phyloP scores from a whole-genome alignment of 2,888 invertebrate genomes.

The Automeris io region DNA sequence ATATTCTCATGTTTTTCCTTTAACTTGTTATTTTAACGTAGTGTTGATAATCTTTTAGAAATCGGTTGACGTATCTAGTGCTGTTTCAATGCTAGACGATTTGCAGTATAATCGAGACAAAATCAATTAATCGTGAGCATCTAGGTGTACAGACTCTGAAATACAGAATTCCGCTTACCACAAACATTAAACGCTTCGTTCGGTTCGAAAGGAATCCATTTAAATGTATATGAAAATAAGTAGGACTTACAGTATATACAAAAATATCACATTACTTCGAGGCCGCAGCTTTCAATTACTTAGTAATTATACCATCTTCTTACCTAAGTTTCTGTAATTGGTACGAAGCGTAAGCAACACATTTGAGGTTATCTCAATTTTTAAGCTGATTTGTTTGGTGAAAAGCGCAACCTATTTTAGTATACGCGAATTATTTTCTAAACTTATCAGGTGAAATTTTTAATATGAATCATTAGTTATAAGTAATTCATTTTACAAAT shows the following conservation, averaged over 20 bases:
- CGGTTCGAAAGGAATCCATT: slow-evolving; percentile 70
- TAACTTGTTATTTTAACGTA: too few relatives aligned
- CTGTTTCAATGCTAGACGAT: too few relatives aligned
- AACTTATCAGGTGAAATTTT: too few relatives aligned
- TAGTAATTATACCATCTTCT: slow-evolving; percentile 68
- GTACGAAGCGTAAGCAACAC: slow-evolving; percentile 57
- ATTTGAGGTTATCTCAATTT: neutral
- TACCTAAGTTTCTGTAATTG: slow-evolving; percentile 60
- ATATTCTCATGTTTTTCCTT: too few relatives aligned
- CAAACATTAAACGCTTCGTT: slow-evolving; percentile 58
- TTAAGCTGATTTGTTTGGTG: slow-evolving; percentile 1
- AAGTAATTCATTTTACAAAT: slow-evolving; percentile 14
- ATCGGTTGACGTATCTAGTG: too few relatives aligned
- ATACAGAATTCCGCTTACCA: slow-evolving; percentile 39
- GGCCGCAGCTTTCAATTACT: slow-evolving; percentile 76
- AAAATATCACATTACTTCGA: slow-evolving; percentile 78
- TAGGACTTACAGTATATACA: slow-evolving; percentile 77
- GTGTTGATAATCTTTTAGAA: too few relatives aligned
- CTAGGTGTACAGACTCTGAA: slow-evolving; percentile 35
- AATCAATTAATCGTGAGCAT: slow-evolving; percentile 27
- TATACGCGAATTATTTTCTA: too few relatives aligned
- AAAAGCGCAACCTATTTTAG: slow-evolving; percentile 6
- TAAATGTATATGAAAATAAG: slow-evolving; percentile 77
- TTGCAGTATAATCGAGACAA: slow-evolving; percentile 14
- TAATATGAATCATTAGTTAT: too few relatives aligned